Conservation (phyloP, 2,797 vertebrate species). For the Telmatherina bonti region DNA sequence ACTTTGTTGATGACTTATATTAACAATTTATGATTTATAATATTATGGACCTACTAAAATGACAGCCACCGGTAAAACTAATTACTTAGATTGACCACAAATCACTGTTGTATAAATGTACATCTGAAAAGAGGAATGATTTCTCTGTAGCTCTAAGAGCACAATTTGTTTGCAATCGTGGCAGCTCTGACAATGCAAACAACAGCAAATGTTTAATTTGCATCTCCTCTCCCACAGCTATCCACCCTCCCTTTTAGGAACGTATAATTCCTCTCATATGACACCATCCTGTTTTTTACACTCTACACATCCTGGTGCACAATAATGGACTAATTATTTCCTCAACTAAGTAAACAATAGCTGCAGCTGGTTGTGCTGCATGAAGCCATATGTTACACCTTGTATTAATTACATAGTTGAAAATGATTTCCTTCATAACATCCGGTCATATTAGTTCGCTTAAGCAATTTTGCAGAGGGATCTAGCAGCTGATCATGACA, state of each 20-base stretch:
- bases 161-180: constrained; percentile 56
- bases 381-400: not conserved
- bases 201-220: constrained; percentile 80
- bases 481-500: constrained; percentile 36
- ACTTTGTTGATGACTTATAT: not conserved
- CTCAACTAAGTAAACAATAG: constrained; percentile 26
- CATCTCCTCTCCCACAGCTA: constrained; percentile 60
- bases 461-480: not conserved
- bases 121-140: not conserved
- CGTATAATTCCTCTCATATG: constrained; percentile 70
- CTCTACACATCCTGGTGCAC: constrained; percentile 71
- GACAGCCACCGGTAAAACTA: not conserved
- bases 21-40: not conserved
- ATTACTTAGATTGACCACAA: constrained; percentile 28
- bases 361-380: not conserved
- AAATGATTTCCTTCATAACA: not conserved
- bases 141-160: constrained; percentile 17
- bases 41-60: not conserved
- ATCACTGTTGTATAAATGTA: constrained; percentile 38
- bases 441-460: not conserved
- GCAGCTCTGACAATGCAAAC: constrained; percentile 73
- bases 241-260: constrained; percentile 53
- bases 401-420: not conserved
- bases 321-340: constrained; percentile 2
- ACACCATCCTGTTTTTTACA: constrained; percentile 72